phyloP scores from a whole-genome alignment of 92 coral and sea anemone species.

The Palythoa grandis region DNA sequence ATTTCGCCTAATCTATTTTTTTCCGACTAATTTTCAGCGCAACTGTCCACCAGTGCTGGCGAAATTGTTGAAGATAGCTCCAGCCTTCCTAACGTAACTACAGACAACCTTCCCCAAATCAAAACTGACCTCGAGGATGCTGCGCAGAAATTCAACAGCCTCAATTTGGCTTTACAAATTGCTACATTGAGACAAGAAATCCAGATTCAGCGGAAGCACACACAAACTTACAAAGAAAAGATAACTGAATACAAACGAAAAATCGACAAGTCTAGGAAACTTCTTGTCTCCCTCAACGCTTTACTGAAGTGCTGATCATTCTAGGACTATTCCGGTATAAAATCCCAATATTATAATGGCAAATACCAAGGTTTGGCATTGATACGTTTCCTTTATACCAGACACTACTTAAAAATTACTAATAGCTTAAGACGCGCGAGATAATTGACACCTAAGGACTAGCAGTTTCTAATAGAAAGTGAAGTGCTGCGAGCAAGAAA shows the following conservation, averaged over 20 bases:
- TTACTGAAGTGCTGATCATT: conserved; percentile 23
- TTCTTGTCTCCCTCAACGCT: conserved; percentile 20
- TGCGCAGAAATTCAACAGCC: conserved; percentile 7
- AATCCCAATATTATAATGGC: too few species aligned
- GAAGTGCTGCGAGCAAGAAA: too few species aligned
- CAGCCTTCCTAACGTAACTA: conserved; percentile 7
- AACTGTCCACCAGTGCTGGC: neutral
- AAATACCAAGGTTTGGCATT: too few species aligned
- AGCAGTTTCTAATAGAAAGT: too few species aligned
- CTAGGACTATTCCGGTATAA: too few species aligned
- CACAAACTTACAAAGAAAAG: conserved; percentile 24
- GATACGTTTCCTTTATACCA: too few species aligned
- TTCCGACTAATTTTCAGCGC: neutral
- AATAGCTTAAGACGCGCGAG: too few species aligned
- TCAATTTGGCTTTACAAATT: neutral
- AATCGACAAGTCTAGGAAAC: conserved; percentile 15
- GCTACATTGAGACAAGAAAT: neutral
- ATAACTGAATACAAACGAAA: conserved; percentile 15
- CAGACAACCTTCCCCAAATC: conserved; percentile 11
- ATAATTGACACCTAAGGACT: too few species aligned
- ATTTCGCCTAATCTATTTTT: too few species aligned
- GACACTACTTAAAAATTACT: too few species aligned
- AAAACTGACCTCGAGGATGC: neutral
- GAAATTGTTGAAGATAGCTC: conserved; percentile 1
- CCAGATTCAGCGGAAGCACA: conserved; percentile 6